Conservation (phyloP, 2,888 invertebrate genomes). For the Sphaerophoria taeniata region DNA sequence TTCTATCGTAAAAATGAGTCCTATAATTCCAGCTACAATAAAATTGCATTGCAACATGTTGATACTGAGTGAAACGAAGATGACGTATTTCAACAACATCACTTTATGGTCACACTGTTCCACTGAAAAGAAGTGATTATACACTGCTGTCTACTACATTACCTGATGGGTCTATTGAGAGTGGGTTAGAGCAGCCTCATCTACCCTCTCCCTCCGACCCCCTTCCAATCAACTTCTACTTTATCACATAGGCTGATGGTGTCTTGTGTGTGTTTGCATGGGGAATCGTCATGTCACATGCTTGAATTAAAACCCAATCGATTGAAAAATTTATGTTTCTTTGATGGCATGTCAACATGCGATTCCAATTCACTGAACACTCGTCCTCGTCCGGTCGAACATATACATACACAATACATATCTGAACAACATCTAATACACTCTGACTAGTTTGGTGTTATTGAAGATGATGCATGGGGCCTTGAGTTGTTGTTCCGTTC, state of each 20-base stretch:
- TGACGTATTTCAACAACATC: no score
- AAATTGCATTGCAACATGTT: no score
- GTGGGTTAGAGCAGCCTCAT: constrained; percentile 13
- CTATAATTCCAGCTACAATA: no score
- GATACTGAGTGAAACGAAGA: no score
- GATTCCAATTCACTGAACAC: constrained; percentile 70
- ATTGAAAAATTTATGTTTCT: constrained; percentile 78
- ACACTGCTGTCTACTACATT: no score
- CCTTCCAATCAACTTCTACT: constrained; percentile 6
- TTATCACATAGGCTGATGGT: constrained; percentile 4
- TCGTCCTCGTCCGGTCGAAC: constrained; percentile 40
- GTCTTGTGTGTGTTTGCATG: constrained; percentile 43
- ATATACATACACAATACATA: background rate
- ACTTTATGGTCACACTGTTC: no score
- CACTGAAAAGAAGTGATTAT: background rate
- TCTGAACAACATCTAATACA: no score
- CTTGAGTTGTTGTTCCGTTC: background rate
- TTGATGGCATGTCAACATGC: constrained; percentile 75
- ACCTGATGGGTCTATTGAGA: background rate
- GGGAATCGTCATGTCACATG: constrained; percentile 70
- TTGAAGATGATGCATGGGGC: constrained; percentile 46
- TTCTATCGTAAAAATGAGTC: no score
- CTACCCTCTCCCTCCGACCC: background rate
- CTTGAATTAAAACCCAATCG: constrained; percentile 78
- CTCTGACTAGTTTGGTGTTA: constrained; percentile 6